Evolutionary conservation across 2,113 vertebrate genomes (phyloP).

Genomic region (Plectropomus leopardus): DNA sequence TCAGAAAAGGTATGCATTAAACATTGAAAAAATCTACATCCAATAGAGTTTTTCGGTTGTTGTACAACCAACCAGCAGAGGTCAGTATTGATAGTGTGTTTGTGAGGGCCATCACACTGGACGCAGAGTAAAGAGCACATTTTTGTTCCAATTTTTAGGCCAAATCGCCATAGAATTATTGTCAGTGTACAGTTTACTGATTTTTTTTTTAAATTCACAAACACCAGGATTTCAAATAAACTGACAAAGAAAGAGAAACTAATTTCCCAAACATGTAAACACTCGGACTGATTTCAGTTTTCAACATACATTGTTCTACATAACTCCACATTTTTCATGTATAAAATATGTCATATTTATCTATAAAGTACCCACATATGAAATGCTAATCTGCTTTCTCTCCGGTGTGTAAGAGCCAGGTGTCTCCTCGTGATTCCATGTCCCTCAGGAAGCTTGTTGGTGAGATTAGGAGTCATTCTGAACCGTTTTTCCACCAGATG

Average conservation of each 20-base stretch:
- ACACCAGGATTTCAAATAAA: neutral
- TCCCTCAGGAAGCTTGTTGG: neutral
- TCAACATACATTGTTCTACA: neutral
- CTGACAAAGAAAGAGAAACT: neutral
- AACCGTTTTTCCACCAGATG: conserved; percentile 33
- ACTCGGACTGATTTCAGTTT: neutral
- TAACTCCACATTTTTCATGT: neutral
- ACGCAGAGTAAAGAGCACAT: neutral
- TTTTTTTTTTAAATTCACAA: neutral
- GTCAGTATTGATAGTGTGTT: conserved; percentile 24
- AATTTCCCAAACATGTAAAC: neutral
- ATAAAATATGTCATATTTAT: neutral
- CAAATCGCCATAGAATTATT: neutral
- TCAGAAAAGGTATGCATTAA: neutral
- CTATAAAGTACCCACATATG: neutral
- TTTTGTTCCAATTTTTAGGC: neutral
- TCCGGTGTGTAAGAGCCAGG: neutral
- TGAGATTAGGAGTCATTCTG: conserved; percentile 3
- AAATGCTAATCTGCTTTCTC: neutral
- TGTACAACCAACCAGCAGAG: conserved; percentile 48
- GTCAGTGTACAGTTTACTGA: too few species aligned
- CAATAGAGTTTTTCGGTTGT: neutral
- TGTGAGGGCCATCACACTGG: neutral
- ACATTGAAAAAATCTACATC: neutral
- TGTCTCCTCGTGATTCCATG: neutral